These are phyloP conservation scores for Heteractis magnifica DNA, from an alignment of 92 coral and sea anemone genomes.

Conservation along the genomic window DNA sequence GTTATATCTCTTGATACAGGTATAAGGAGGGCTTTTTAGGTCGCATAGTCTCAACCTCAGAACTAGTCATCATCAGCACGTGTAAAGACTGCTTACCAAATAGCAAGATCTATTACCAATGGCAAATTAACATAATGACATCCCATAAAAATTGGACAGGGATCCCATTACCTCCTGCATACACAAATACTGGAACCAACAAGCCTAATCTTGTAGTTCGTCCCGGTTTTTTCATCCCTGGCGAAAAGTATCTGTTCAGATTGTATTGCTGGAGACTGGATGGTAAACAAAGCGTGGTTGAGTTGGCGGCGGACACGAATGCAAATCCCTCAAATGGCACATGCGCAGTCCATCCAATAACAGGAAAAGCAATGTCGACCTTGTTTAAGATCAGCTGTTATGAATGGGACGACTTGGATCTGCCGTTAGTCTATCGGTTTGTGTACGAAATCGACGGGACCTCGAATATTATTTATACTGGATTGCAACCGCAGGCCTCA, in stretches of 20 bases:
- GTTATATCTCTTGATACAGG: slow-evolving; percentile 8
- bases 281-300: slow-evolving; percentile 24
- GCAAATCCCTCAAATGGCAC: slow-evolving; percentile 56
- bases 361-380: slow-evolving; percentile 58
- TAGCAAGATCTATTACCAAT: slow-evolving; percentile 9
- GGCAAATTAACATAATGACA: slow-evolving; percentile 3
- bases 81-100: slow-evolving; percentile 29
- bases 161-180: slow-evolving; percentile 4
- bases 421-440: slow-evolving; percentile 60
- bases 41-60: slow-evolving; percentile 17
- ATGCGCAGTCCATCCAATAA: slow-evolving; percentile 46
- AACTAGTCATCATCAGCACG: slow-evolving; percentile 9
- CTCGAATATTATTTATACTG: slow-evolving; percentile 25
- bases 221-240: slow-evolving; percentile 9
- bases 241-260: slow-evolving; percentile 7
- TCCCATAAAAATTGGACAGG: slow-evolving; percentile 3
- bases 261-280: slow-evolving; percentile 35
- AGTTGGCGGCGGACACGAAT: slow-evolving; percentile 18
- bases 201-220: slow-evolving; percentile 17
- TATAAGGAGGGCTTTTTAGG: slow-evolving; percentile 17
- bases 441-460: slow-evolving; percentile 29
- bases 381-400: slow-evolving; percentile 55
- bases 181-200: slow-evolving; percentile 21
- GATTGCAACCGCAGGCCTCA: background rate
- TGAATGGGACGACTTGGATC: slow-evolving; percentile 70